Evolutionary conservation across 2,797 vertebrate genomes (phyloP).

Genomic region (Falco biarmicus): DNA sequence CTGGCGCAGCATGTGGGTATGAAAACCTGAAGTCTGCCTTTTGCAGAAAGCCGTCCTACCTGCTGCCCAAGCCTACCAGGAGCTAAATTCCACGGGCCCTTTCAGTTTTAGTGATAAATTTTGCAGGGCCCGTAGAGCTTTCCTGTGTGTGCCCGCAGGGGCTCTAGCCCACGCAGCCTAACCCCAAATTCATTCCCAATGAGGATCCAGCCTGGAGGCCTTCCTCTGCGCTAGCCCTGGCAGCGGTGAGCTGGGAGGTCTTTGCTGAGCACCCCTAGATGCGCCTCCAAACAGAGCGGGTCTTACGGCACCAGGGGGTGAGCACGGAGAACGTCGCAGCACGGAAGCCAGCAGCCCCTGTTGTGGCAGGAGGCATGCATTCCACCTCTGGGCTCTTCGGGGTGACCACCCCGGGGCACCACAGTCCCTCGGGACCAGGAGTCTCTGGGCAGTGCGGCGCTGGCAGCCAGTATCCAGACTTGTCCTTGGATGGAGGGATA

Average conservation of each 20-base stretch:
- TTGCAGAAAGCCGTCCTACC: background rate
- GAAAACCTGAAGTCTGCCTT: background rate
- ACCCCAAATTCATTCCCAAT: accelerated
- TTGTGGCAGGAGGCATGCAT: accelerated
- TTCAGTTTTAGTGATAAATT: background rate
- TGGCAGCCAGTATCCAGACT: background rate
- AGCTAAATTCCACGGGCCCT: background rate
- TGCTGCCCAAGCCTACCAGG: background rate
- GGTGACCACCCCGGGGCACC: background rate
- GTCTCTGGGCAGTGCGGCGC: accelerated
- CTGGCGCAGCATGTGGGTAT: background rate
- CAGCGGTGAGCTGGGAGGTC: accelerated
- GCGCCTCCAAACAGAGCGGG: accelerated
- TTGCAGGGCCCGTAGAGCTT: background rate
- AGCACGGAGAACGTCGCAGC: accelerated
- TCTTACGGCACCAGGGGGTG: accelerated
- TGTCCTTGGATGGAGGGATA: background rate
- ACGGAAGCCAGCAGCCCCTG: background rate
- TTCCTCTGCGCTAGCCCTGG: background rate
- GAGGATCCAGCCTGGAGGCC: background rate
- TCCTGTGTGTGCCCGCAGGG: background rate
- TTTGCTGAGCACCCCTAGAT: background rate
- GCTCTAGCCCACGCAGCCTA: background rate
- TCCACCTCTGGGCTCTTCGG: background rate
- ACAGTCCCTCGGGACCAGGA: background rate